phyloP scores from a whole-genome alignment of 2,888 invertebrate genomes.

The Volucella bombylans region DNA sequence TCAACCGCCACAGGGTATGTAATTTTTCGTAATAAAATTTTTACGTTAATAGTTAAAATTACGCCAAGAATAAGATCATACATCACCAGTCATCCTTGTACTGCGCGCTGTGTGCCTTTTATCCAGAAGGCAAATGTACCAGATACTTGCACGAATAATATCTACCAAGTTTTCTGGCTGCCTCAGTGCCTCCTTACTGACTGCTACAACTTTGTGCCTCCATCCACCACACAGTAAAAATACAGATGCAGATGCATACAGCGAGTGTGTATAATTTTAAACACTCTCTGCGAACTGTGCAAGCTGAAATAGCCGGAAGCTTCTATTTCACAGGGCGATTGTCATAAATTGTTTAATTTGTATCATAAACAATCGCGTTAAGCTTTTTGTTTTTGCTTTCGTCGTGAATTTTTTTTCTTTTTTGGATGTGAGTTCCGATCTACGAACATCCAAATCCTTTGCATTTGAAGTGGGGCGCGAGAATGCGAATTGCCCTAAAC shows the following conservation, averaged over 20 bases:
- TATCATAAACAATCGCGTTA: slow-evolving; percentile 83
- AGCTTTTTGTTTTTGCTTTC: slow-evolving; percentile 75
- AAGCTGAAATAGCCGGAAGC: slow-evolving; percentile 75
- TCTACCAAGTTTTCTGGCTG: slow-evolving; percentile 30
- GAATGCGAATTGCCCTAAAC: slow-evolving; percentile 61
- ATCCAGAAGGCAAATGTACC: slow-evolving; percentile 70
- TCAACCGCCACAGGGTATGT: slow-evolving; percentile 75
- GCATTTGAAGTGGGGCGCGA: slow-evolving; percentile 33
- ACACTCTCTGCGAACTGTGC: slow-evolving; percentile 54
- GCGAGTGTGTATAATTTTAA: slow-evolving; percentile 65
- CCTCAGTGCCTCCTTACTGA: slow-evolving; percentile 1
- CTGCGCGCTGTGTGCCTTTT: slow-evolving; percentile 51
- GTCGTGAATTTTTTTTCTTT: no score
- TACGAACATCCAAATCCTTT: slow-evolving; percentile 51
- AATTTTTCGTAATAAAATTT: slow-evolving; percentile 77
- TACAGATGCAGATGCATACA: slow-evolving; percentile 63
- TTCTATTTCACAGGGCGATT: slow-evolving; percentile 76
- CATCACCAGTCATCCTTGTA: slow-evolving; percentile 76
- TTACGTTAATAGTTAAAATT: slow-evolving; percentile 77
- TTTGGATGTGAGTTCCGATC: slow-evolving; percentile 37
- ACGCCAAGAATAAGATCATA: slow-evolving; percentile 76
- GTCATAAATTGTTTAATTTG: slow-evolving; percentile 83
- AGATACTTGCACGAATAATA: slow-evolving; percentile 31
- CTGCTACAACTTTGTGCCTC: slow-evolving; percentile 53
- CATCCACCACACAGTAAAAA: slow-evolving; percentile 22